Evolutionary conservation across 1,140 invertebrate genomes (phyloP).

Genomic region (Leucophenga varia): DNA sequence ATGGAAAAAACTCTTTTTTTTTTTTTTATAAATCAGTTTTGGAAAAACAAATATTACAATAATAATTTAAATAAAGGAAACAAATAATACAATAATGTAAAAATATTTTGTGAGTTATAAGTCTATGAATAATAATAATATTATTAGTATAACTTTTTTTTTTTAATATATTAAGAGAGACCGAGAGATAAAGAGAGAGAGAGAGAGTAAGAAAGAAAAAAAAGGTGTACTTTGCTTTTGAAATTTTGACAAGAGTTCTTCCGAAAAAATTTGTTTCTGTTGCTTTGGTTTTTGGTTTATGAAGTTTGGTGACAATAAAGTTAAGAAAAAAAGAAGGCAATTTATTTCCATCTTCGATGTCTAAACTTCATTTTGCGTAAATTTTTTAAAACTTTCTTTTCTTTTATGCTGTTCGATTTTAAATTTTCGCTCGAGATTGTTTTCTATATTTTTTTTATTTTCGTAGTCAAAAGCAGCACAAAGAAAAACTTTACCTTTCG

Average conservation of each 20-base stretch:
- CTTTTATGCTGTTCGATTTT: no score
- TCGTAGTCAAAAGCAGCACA: constrained; percentile 23
- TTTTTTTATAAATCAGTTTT: background rate
- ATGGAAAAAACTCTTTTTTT: background rate
- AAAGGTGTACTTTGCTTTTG: background rate
- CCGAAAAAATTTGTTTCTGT: no score
- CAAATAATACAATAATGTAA: background rate
- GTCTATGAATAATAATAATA: no score
- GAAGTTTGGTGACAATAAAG: background rate
- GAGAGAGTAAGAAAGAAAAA: no score
- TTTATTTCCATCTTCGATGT: no score
- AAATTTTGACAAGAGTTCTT: background rate
- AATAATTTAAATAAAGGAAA: constrained; percentile 2
- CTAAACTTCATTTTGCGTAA: constrained; percentile 8
- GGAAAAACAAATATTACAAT: constrained; percentile 1
- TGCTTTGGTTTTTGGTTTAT: constrained; percentile 3
- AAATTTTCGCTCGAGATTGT: constrained; percentile 10
- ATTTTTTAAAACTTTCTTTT: constrained; percentile 16
- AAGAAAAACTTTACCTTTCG: constrained; percentile 79
- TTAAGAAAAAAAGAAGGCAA: no score
- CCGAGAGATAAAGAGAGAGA: no score
- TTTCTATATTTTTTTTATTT: constrained; percentile 7
- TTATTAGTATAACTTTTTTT: no score
- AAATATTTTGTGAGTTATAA: no score
- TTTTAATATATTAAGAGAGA: no score